Conservation (phyloP, 2,888 invertebrate genomes). For the Sclerodermus sp. region DNA sequence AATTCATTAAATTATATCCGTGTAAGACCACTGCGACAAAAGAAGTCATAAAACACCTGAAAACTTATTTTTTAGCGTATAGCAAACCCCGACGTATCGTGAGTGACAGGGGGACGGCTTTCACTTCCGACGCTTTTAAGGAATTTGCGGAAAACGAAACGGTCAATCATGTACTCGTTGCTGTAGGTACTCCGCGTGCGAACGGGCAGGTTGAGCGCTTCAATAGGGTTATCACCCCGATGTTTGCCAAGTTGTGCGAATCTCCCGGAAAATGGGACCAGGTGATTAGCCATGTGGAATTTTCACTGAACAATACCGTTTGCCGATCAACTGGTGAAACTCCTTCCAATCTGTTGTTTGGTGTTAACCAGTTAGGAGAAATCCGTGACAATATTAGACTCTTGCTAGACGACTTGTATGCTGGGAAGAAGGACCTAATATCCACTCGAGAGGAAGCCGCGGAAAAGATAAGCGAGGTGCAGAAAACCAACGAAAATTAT, state of each 20-base stretch:
- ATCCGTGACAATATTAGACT: too few relatives aligned
- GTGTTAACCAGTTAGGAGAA: too few relatives aligned
- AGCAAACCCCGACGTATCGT: slow-evolving; percentile 26
- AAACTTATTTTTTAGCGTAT: slow-evolving; percentile 21
- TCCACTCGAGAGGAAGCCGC: too few relatives aligned
- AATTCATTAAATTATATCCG: slow-evolving; percentile 26
- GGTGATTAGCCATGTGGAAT: slow-evolving; percentile 26
- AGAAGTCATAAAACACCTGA: slow-evolving; percentile 24
- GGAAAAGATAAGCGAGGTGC: too few relatives aligned
- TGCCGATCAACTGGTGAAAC: too few relatives aligned
- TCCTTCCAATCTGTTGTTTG: too few relatives aligned
- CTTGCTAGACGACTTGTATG: too few relatives aligned
- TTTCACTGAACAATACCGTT: slow-evolving; percentile 32
- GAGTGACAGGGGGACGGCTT: slow-evolving; percentile 35
- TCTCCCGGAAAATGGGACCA: slow-evolving; percentile 24
- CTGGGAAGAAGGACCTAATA: too few relatives aligned
- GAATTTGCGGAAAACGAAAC: slow-evolving; percentile 26
- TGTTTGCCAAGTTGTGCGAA: slow-evolving; percentile 28
- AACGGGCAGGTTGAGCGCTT: slow-evolving; percentile 40
- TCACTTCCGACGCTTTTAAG: slow-evolving; percentile 32
- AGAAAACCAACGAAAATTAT: too few relatives aligned
- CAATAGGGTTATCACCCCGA: slow-evolving; percentile 28
- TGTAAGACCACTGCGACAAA: slow-evolving; percentile 20
- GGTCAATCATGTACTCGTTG: slow-evolving; percentile 29
- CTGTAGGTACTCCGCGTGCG: slow-evolving; percentile 33